Conservation (phyloP, 2,888 invertebrate species). For the Lampropteryx suffumata region DNA sequence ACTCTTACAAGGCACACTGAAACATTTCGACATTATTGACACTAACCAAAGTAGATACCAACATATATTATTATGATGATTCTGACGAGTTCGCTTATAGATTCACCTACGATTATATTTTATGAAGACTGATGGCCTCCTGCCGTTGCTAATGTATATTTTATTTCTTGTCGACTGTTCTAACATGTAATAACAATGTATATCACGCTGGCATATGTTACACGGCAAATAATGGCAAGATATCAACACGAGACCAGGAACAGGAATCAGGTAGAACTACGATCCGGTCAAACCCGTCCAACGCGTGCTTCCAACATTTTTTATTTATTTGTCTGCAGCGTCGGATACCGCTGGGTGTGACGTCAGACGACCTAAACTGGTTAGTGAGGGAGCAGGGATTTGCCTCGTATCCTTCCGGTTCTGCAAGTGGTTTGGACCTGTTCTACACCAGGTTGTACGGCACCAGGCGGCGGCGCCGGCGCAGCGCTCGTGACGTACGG, state of each 20-base stretch:
- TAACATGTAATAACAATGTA: slow-evolving; percentile 12
- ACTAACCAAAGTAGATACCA: not conserved
- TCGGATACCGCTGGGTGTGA: slow-evolving; percentile 81
- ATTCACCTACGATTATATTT: not conserved
- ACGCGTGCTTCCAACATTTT: slow-evolving; percentile 83
- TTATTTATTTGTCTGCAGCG: slow-evolving; percentile 82
- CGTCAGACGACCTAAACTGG: slow-evolving; percentile 82
- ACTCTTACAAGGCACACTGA: too few species aligned
- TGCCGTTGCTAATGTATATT: not conserved
- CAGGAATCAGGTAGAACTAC: slow-evolving; percentile 83
- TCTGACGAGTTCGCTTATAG: not conserved
- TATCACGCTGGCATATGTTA: slow-evolving; percentile 33
- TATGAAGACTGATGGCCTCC: slow-evolving; percentile 1
- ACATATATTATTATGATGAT: not conserved
- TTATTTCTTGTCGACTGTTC: slow-evolving; percentile 4
- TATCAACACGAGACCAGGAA: slow-evolving; percentile 76
- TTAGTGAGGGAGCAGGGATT: slow-evolving; percentile 83
- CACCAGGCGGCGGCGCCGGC: slow-evolving; percentile 63
- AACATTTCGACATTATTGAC: not conserved
- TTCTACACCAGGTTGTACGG: slow-evolving; percentile 77
- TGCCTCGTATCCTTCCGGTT: slow-evolving; percentile 83
- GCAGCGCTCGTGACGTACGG: slow-evolving; percentile 67
- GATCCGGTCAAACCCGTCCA: slow-evolving; percentile 82
- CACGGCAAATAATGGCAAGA: slow-evolving; percentile 57
- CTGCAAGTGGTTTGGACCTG: slow-evolving; percentile 79